Evolutionary conservation across 2,113 vertebrate genomes (phyloP).

Genomic region (Naja naja): DNA sequence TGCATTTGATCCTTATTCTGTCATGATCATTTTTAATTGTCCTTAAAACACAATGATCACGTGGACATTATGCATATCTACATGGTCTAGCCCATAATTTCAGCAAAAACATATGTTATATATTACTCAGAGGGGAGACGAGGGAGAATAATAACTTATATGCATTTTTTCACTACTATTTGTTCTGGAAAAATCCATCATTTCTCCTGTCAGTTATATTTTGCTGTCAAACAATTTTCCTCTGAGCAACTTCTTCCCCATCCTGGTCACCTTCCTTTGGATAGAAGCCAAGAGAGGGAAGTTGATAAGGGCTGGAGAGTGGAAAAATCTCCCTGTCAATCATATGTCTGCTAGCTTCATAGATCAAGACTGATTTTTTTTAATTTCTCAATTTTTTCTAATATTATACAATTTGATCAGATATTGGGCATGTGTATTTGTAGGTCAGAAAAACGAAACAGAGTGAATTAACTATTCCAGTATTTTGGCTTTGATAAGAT

Average conservation of each 20-base stretch:
- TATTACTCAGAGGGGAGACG: not conserved
- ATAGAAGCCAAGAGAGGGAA: not conserved
- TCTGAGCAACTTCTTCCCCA: not conserved
- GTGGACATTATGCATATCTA: not conserved
- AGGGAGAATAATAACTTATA: not conserved
- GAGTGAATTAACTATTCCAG: not conserved
- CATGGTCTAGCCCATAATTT: not conserved
- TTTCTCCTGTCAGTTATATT: too few relatives aligned
- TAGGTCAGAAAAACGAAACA: not conserved
- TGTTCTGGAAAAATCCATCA: not conserved
- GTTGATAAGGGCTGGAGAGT: not conserved
- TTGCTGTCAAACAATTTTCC: not conserved
- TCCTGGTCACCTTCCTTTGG: not conserved
- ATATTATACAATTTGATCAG: not conserved
- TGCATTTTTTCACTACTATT: not conserved
- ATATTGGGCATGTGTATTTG: not conserved
- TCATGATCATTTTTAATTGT: not conserved
- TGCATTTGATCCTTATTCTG: not conserved
- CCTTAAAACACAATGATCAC: not conserved
- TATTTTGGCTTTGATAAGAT: not conserved
- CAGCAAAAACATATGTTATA: not conserved
- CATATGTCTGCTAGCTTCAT: not conserved
- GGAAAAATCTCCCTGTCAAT: not conserved
- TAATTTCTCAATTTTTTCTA: not conserved
- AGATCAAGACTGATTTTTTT: not conserved